Evolutionary conservation across 2,888 invertebrate genomes (phyloP).

Genomic region (Tanytarsus gracilentus): DNA sequence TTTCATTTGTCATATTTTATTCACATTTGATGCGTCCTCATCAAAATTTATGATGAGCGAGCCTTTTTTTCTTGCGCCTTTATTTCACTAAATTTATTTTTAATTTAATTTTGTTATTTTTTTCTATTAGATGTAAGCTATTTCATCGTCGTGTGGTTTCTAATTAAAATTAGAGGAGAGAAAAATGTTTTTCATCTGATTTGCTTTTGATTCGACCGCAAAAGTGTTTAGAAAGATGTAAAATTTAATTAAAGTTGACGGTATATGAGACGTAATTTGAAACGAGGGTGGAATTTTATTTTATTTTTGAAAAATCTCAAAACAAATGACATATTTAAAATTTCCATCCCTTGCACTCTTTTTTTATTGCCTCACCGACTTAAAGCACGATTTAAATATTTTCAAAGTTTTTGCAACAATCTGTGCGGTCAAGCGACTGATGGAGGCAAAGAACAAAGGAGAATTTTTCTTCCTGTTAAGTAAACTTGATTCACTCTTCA

Average conservation of each 20-base stretch:
- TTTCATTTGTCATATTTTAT: slow-evolving; percentile 29
- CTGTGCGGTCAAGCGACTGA: slow-evolving; percentile 9
- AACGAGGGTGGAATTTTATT: too few relatives aligned
- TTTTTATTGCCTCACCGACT: too few relatives aligned
- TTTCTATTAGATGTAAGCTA: slow-evolving; percentile 13
- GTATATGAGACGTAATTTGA: too few relatives aligned
- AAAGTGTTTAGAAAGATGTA: slow-evolving; percentile 3
- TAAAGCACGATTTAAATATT: not conserved
- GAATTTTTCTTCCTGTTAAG: not conserved
- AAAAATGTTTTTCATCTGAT: not conserved
- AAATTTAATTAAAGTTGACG: not conserved
- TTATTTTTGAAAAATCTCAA: too few relatives aligned
- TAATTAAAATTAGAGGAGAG: not conserved
- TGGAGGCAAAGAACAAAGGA: slow-evolving; percentile 4
- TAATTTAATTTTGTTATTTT: not conserved
- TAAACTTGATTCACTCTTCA: too few relatives aligned
- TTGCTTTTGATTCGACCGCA: not conserved
- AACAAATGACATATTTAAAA: too few relatives aligned
- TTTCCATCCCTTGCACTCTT: too few relatives aligned
- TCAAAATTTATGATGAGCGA: not conserved
- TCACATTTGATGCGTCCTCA: slow-evolving; percentile 18
- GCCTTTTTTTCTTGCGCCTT: not conserved
- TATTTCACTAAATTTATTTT: not conserved
- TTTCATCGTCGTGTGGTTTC: slow-evolving; percentile 24
- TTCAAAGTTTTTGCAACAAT: not conserved